These are phyloP conservation scores for Drosophila borealis DNA, from an alignment of 2,888 invertebrate genomes.

Conservation along the genomic window DNA sequence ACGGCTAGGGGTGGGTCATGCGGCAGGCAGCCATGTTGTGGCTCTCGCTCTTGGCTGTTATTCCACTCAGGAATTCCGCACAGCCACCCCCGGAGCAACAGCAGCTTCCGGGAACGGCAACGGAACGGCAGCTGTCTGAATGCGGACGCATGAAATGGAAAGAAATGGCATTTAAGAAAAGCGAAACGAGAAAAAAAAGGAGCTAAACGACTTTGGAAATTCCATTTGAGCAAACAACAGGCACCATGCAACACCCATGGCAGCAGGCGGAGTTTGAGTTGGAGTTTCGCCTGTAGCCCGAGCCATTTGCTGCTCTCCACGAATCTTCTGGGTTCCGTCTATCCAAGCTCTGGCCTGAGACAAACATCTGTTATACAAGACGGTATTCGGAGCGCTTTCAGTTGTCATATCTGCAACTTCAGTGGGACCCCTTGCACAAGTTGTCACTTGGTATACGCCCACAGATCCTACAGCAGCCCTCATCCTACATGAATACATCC, in stretches of 20 bases:
- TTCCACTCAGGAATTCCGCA: slow-evolving; percentile 73
- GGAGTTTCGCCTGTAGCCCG: slow-evolving; percentile 7
- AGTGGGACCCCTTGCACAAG: slow-evolving; percentile 37
- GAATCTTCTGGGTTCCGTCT: slow-evolving; percentile 31
- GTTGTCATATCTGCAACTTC: slow-evolving; percentile 24
- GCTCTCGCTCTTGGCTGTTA: slow-evolving; percentile 54
- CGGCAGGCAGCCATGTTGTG: slow-evolving; percentile 63
- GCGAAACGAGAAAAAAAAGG: slow-evolving; percentile 79
- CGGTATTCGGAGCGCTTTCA: slow-evolving; percentile 7
- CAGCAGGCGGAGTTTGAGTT: slow-evolving; percentile 20
- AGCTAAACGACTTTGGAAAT: slow-evolving; percentile 81
- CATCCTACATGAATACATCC: slow-evolving; percentile 4
- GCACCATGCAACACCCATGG: slow-evolving; percentile 31
- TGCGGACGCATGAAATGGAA: slow-evolving; percentile 76
- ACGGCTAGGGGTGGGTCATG: slow-evolving; percentile 56
- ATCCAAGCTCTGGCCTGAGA: neutral
- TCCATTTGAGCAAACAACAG: slow-evolving; percentile 79
- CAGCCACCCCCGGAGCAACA: slow-evolving; percentile 64
- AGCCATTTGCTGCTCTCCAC: slow-evolving; percentile 23
- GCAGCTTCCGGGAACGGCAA: slow-evolving; percentile 52
- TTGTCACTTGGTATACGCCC: slow-evolving; percentile 39
- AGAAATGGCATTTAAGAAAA: slow-evolving; percentile 79
- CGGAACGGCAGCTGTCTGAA: slow-evolving; percentile 70
- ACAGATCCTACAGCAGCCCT: slow-evolving; percentile 23
- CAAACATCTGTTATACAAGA: slow-evolving; percentile 21